Conservation (phyloP, 2,888 invertebrate genomes). For the Andrena minutula region DNA sequence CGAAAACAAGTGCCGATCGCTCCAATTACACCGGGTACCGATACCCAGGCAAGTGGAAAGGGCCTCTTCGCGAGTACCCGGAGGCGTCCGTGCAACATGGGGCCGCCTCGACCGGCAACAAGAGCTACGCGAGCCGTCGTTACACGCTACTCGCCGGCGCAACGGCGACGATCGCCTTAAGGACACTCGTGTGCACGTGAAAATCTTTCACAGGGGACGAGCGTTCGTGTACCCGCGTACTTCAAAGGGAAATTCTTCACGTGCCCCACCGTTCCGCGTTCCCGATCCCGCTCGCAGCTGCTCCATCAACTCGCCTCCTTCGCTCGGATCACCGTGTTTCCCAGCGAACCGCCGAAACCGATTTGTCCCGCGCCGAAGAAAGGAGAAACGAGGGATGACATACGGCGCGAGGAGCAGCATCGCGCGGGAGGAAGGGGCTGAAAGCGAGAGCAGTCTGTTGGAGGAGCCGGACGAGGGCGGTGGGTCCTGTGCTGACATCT, state of each 20-base stretch:
- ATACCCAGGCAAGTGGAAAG: slow-evolving; percentile 61
- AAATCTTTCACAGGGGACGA: too few species aligned
- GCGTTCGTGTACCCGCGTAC: too few species aligned
- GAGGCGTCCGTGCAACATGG: slow-evolving; percentile 65
- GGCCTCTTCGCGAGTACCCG: slow-evolving; percentile 53
- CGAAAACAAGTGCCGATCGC: slow-evolving; percentile 83
- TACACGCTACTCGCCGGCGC: slow-evolving; percentile 67
- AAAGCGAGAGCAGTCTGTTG: slow-evolving; percentile 65
- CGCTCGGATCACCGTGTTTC: slow-evolving; percentile 30
- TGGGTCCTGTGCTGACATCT: slow-evolving; percentile 76
- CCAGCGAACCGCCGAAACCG: slow-evolving; percentile 16
- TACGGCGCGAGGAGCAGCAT: background rate
- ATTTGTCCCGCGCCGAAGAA: slow-evolving; percentile 14
- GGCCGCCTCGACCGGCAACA: slow-evolving; percentile 57
- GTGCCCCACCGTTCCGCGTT: too few species aligned
- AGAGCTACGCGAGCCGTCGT: slow-evolving; percentile 57
- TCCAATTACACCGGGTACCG: slow-evolving; percentile 79
- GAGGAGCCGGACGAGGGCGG: slow-evolving; percentile 65
- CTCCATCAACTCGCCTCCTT: too few species aligned
- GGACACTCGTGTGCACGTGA: background rate
- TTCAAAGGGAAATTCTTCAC: too few species aligned
- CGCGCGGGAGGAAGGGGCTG: slow-evolving; percentile 16
- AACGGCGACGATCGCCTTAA: background rate
- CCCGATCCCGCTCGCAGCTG: too few species aligned
- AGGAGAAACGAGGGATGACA: slow-evolving; percentile 24